These are phyloP conservation scores for Scaeva pyrastri DNA, from an alignment of 2,888 invertebrate genomes.

Conservation along the genomic window DNA sequence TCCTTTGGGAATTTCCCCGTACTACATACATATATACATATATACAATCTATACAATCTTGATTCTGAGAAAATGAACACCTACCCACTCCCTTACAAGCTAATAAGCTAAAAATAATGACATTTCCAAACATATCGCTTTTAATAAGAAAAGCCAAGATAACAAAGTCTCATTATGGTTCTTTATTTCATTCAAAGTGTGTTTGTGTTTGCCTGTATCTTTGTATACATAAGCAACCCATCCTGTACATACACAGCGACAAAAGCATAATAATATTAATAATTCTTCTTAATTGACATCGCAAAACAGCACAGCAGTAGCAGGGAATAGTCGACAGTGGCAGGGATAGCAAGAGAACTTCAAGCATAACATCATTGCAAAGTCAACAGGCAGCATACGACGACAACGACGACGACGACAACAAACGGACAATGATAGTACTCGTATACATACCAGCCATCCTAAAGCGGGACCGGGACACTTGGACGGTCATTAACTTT, in stretches of 20 bases:
- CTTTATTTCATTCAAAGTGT: conserved; percentile 18
- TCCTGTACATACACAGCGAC: conserved; percentile 1
- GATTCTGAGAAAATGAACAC: background rate
- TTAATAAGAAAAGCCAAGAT: conserved; percentile 20
- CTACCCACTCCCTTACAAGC: background rate
- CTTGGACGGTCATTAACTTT: conserved; percentile 66
- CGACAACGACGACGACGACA: conserved; percentile 23
- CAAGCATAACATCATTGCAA: conserved; percentile 4
- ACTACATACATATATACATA: no score
- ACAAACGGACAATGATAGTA: background rate
- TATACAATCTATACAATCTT: background rate
- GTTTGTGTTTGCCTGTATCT: background rate
- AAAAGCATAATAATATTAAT: conserved; percentile 69
- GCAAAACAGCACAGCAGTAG: conserved; percentile 30
- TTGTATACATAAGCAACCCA: conserved; percentile 26
- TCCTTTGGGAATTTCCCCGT: no score
- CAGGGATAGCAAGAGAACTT: conserved; percentile 4
- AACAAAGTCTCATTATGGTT: conserved; percentile 58
- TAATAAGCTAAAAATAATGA: conserved; percentile 35
- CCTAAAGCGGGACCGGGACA: conserved; percentile 11
- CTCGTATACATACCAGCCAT: background rate
- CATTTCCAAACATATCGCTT: background rate
- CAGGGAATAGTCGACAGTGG: background rate
- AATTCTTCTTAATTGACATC: conserved; percentile 72
- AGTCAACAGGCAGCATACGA: conserved; percentile 18